These are phyloP conservation scores for Tachypleus tridentatus DNA, from an alignment of 1,140 invertebrate genomes.

Conservation along the genomic window DNA sequence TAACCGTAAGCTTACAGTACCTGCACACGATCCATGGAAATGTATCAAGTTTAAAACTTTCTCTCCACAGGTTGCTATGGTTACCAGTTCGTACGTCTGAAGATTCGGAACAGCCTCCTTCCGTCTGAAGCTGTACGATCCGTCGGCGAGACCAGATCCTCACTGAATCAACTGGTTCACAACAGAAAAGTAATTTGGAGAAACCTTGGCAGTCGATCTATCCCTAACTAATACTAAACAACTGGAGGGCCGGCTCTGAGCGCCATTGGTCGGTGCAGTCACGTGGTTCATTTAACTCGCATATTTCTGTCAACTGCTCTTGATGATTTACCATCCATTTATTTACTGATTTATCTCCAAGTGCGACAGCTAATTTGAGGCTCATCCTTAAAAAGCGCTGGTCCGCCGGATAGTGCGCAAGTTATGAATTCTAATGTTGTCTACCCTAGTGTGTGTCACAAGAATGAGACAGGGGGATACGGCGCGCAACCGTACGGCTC, in stretches of 20 bases:
- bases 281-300: slow-evolving; percentile 5
- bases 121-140: too few species aligned
- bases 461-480: slow-evolving; percentile 5
- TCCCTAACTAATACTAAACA: slow-evolving; percentile 3
- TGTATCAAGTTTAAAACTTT: too few species aligned
- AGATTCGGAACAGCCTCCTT: too few species aligned
- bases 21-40: too few species aligned
- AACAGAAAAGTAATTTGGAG: not conserved
- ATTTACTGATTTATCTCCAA: slow-evolving; percentile 22
- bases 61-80: too few species aligned
- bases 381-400: not conserved
- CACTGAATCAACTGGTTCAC: not conserved
- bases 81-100: too few species aligned
- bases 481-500: slow-evolving; percentile 36
- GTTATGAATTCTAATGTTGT: slow-evolving; percentile 18
- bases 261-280: slow-evolving; percentile 2
- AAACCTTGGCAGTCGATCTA: slow-evolving; percentile 5
- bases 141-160: not conserved
- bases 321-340: slow-evolving; percentile 22
- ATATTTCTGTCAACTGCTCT: slow-evolving; percentile 20
- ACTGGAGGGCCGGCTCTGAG: not conserved
- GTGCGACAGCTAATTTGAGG: slow-evolving; percentile 22
- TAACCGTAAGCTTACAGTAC: too few species aligned
- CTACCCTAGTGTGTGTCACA: slow-evolving; percentile 17
- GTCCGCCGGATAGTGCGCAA: not conserved